These are phyloP conservation scores for Drosophila vallismaia DNA, from an alignment of 2,888 invertebrate genomes.

Conservation along the genomic window DNA sequence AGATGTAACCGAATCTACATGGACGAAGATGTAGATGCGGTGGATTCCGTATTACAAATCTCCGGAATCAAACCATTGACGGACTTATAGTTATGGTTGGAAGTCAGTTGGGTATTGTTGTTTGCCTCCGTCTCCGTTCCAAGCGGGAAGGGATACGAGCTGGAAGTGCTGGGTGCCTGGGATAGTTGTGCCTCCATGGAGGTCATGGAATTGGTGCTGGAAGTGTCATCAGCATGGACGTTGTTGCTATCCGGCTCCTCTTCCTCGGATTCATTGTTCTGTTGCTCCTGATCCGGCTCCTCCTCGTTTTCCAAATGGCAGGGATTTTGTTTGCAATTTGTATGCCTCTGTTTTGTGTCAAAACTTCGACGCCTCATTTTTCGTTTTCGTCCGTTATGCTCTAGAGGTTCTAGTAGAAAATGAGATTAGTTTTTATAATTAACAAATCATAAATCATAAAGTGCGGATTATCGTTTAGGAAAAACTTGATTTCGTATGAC, in stretches of 20 bases:
- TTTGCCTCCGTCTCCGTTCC: slow-evolving; percentile 52
- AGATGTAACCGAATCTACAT: slow-evolving; percentile 8
- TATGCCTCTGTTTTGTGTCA: slow-evolving; percentile 52
- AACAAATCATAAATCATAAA: not conserved
- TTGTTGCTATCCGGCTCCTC: slow-evolving; percentile 31
- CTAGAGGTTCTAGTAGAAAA: slow-evolving; percentile 46
- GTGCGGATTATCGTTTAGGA: not conserved
- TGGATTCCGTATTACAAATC: slow-evolving; percentile 49
- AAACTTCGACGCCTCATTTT: slow-evolving; percentile 45
- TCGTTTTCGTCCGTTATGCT: slow-evolving; percentile 57
- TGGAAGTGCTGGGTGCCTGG: slow-evolving; percentile 67
- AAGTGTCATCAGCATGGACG: slow-evolving; percentile 9
- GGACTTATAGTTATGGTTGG: slow-evolving; percentile 46
- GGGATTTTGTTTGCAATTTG: slow-evolving; percentile 18
- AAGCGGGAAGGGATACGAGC: slow-evolving; percentile 43
- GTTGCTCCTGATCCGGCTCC: slow-evolving; percentile 38
- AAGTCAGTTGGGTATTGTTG: slow-evolving; percentile 49
- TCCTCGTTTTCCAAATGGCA: slow-evolving; percentile 45
- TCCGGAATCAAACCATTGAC: slow-evolving; percentile 34
- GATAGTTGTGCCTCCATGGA: slow-evolving; percentile 71
- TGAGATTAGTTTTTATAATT: not conserved
- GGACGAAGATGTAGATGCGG: slow-evolving; percentile 53
- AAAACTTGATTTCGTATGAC: not conserved
- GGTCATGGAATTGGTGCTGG: slow-evolving; percentile 56
- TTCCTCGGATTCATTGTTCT: slow-evolving; percentile 38